Base-by-base conservation (phyloP, 2,113 vertebrate species). In the Odontophorus gujanensis region DNA sequence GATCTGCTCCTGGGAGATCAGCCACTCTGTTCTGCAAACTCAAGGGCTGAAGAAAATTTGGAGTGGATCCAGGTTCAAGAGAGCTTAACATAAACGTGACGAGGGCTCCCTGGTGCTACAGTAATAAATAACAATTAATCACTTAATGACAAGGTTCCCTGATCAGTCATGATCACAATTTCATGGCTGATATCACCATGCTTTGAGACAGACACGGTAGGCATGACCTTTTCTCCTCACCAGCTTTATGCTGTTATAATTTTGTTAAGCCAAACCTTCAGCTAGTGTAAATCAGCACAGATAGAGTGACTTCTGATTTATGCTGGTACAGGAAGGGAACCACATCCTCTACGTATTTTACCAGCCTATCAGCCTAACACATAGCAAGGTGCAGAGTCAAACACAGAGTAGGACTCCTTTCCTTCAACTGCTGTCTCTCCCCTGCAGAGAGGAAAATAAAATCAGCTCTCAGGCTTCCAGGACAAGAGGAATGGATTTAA, bases 271-370 rank as follows among this genome's bases (percentile, higher is more conserved):
- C 94, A 89, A 91, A 93, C 55, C 79, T 47, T 93, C 42, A 15
- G 91, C 89, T 36, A 47, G 91, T 92, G 79, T 95, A 97, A 97
- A 94, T 93, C 92, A 82, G 89, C 75, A 11, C 63, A 78, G 81
- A 75, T 2, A 51, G 69, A 90, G 86, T 19, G 50, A 89, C 79
- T 92, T n/a, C 79, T 96, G 94, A 97, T 95, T 96, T 93, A 92
- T 72, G 65, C n/a, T 68, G 10, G 42, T 18, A 63, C 68, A 87
- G 87, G 81, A 83, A 55, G 57, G 82, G 81, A 95, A 93, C 80
- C 72, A 59, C 79, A 69, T 92, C 93, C 87, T 88, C 87, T 71
- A 77, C 68, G 63, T 92, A 92, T 93, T 95, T 95, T 85, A 89
- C 87, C 81, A 87, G 80, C 71, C 89, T 85, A 95, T 92, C 84